Conservation (phyloP, 2,113 vertebrate genomes). For the Chaetops frenatus region DNA sequence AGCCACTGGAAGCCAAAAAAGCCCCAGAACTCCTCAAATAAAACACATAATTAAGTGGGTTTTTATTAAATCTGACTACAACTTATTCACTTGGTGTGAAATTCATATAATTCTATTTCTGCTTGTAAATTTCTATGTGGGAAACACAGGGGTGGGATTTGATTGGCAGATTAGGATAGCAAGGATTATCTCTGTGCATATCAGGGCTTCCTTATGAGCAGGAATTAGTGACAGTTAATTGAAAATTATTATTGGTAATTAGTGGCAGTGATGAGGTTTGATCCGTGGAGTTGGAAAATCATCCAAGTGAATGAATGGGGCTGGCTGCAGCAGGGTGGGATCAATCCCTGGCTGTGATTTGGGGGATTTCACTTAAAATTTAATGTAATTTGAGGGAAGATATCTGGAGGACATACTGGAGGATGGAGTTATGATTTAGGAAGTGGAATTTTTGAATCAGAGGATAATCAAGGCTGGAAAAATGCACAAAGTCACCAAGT, state of each 20-base stretch:
- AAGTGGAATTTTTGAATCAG: fast-evolving
- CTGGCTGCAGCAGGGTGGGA: neutral
- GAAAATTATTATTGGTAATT: neutral
- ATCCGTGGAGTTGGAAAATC: neutral
- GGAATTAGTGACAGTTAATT: neutral
- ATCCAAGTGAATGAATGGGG: fast-evolving
- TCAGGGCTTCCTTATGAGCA: neutral
- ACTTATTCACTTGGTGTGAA: neutral
- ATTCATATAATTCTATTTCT: neutral
- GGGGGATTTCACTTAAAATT: neutral
- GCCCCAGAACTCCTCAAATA: neutral
- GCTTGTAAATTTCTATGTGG: fast-evolving
- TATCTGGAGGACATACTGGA: neutral
- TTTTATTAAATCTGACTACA: neutral
- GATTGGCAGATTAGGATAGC: neutral
- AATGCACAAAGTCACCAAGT: neutral
- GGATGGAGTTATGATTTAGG: neutral
- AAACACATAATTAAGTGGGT: neutral
- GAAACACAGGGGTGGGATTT: neutral
- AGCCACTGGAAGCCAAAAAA: neutral
- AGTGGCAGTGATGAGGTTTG: fast-evolving
- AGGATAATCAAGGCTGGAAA: neutral
- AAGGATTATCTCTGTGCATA: neutral
- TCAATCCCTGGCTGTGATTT: neutral
- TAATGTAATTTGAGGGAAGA: too few relatives aligned